Evolutionary conservation across 2,888 invertebrate species (phyloP), one percentile per base, ranked within the genome.

Genomic region (Lasioglossum lativentre): DNA sequence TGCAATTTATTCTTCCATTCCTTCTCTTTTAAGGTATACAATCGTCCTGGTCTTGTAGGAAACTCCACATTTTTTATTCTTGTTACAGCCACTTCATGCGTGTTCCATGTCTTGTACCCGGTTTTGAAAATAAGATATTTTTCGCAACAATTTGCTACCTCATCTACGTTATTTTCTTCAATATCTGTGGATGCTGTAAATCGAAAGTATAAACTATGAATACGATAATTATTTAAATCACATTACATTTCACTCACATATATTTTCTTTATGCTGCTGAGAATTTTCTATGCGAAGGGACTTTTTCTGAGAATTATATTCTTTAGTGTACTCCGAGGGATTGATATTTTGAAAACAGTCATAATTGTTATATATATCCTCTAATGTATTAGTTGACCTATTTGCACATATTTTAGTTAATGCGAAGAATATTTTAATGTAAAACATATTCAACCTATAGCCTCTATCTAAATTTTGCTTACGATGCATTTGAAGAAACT

Each of bases 111-210:
- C 94, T 97, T 97, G 8, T 97, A 97, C 0, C 98, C 98, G 40
- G 97, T 98, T 1, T 98, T 98, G 94, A 98, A 98, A 89, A 98
- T 98, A 38, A 98, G 96, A 94, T 97, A 97, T 93, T 97, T 98
- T 90, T 97, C 97, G 85, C 96, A 96, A 90, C 96, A 96, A 83
- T 96, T 96, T 71, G 95, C 95, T 76, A 96, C 93, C 82, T 96
- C 96, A 59, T 95, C 95, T 27, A 93, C 92, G 59, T 95, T 95
- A 82, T 94, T 93, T 56, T 92, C 94, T 80, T 94, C 92, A 8
- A 89, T 85, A 27, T 91, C 89, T 34, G 94, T 92, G 2, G 93
- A 93, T 88, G 93, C 94, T 94, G 78, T 10, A 19, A 19, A 40
- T n/a, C 23, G n/a, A 38, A 56, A 40, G 47, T 40, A 27, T 42